Evolutionary conservation across 2,797 vertebrate genomes (phyloP).

Genomic region (Lophotriccus pileatus): DNA sequence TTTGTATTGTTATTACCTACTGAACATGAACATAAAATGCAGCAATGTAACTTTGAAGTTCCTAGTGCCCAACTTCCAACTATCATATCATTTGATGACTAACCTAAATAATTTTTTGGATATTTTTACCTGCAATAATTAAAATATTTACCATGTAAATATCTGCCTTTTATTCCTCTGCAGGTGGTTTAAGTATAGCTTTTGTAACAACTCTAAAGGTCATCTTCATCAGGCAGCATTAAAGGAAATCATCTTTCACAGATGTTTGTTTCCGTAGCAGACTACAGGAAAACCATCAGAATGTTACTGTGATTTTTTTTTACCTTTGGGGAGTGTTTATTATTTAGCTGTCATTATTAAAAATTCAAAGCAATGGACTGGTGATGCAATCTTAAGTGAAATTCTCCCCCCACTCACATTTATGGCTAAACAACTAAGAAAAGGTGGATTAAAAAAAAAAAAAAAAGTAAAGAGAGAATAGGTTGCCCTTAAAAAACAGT

Average conservation of each 20-base stretch:
- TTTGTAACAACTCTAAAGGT: constrained; percentile 26
- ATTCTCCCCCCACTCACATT: background rate
- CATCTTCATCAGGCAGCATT: background rate
- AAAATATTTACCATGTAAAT: background rate
- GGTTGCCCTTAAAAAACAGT: background rate
- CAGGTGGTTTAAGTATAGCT: background rate
- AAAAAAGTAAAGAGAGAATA: background rate
- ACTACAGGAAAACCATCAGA: background rate
- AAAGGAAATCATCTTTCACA: constrained; percentile 21
- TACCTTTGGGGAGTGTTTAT: constrained; percentile 1
- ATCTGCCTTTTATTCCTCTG: constrained; percentile 11
- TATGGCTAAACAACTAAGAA: background rate
- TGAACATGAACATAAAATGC: background rate
- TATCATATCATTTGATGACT: background rate
- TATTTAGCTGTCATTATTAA: constrained; percentile 50
- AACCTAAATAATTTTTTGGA: background rate
- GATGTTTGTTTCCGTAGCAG: constrained; percentile 33
- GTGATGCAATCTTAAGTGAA: background rate
- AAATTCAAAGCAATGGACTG: constrained; percentile 41
- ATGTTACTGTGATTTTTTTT: background rate
- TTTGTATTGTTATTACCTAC: background rate
- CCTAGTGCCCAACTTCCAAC: background rate
- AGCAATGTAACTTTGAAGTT: background rate
- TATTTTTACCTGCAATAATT: background rate
- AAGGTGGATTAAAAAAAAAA: background rate